Evolutionary conservation across 1,140 invertebrate species (phyloP), one percentile per base, ranked within the genome.

Genomic region (Eufriesea mexicana): DNA sequence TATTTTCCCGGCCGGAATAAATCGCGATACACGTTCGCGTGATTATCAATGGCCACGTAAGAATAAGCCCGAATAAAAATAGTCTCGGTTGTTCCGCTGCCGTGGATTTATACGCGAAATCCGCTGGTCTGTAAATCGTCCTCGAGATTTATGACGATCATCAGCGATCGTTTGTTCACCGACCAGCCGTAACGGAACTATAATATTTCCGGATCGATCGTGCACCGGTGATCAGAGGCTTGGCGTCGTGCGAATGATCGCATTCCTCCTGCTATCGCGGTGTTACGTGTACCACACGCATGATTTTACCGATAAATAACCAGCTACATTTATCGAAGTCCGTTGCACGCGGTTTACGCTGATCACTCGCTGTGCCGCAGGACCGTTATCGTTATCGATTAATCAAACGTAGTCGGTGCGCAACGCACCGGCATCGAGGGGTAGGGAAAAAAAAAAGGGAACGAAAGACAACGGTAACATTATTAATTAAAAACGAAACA

Each of bases 141-240:
- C 61, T 54, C 45, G 62, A 83, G 86, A 89, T 88, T 88, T 89
- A 89, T 80, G 84, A 86, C 62, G 79, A 88, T 85, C 87, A 79
- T 88, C 79, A 84, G 54, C 75, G 86, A 88, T 88, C 87, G 86
- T 83, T 88, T 87, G 86, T 70, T 77, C 75, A 51, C 57, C 86
- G 55, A 76, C 82, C 68, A 64, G 49, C 49, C 59, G 76, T 87
- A 66, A 71, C 84, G 84, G 86, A 88, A 80, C 73, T 83, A 88
- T 83, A 89, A 89, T 88, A 89, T 89, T 88, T 85, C 79, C 79
- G 79, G 84, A 85, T 85, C 84, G 86, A 89, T 88, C 86, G 86
- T 72, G 77, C 76, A 59, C 74, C 86, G 86, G 75, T 55, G 87
- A 89, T 89, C 87, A 75, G 79, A 79, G 81, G 18, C n/a, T 59